phyloP scores from a whole-genome alignment of 2,797 vertebrate genomes.

The Alfaro cultratus region DNA sequence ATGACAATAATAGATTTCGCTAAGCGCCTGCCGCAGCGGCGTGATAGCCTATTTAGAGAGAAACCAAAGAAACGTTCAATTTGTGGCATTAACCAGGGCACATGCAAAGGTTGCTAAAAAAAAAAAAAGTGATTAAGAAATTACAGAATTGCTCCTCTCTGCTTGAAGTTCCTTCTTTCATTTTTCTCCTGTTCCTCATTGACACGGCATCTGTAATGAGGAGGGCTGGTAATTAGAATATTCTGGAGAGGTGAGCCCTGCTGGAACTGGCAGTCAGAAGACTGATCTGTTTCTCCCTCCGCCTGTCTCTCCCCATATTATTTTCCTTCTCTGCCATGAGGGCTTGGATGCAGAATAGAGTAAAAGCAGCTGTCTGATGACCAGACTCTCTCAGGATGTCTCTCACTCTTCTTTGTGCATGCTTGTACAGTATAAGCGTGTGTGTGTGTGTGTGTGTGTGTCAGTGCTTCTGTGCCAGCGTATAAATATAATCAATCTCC shows the following conservation, averaged over 20 bases:
- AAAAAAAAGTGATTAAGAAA: conserved; percentile 84
- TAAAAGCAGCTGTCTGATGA: conserved; percentile 64
- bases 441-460: conserved; percentile 13
- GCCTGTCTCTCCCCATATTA: conserved; percentile 48
- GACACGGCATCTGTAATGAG: conserved; percentile 83
- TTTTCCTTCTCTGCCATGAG: conserved; percentile 57
- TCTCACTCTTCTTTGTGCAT: conserved; percentile 53
- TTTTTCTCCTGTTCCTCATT: conserved; percentile 61
- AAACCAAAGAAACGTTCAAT: conserved; percentile 87
- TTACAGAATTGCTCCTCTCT: conserved; percentile 80
- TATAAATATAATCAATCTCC: conserved; percentile 87
- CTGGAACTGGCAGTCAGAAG: conserved; percentile 69
- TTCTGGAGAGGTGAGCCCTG: conserved; percentile 78
- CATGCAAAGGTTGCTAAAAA: conserved; percentile 81
- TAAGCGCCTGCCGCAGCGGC: conserved; percentile 70
- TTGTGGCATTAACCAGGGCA: conserved; percentile 81
- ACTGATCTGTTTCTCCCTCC: conserved; percentile 59
- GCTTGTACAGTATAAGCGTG: conserved; percentile 6
- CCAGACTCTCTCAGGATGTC: conserved; percentile 51
- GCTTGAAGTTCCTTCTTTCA: conserved; percentile 71
- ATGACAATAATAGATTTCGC: conserved; percentile 86
- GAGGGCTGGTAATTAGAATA: conserved; percentile 83
- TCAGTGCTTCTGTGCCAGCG: conserved; percentile 67
- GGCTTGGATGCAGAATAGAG: conserved; percentile 58
- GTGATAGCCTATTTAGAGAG: conserved; percentile 84